Conservation (phyloP, 2,888 invertebrate species). For the Tachina grossa region DNA sequence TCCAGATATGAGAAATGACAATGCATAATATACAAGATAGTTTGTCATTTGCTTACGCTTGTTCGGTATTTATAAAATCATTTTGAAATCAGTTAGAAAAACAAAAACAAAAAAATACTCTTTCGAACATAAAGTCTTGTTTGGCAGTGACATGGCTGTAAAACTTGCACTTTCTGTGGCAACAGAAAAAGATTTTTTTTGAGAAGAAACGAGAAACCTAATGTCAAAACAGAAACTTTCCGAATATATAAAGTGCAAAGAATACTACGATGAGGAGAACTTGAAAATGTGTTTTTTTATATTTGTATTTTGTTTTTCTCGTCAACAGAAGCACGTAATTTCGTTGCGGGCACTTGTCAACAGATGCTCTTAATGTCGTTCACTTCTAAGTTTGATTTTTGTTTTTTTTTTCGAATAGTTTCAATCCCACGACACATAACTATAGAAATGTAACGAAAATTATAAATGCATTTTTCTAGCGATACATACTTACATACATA, state of each 20-base stretch:
- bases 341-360: too few relatives aligned
- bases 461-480: neutral
- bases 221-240: neutral
- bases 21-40: too few relatives aligned
- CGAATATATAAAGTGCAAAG: too few relatives aligned
- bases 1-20: neutral
- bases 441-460: constrained; percentile 11
- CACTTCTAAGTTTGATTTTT: too few relatives aligned
- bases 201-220: constrained; percentile 2
- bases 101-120: neutral
- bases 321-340: too few relatives aligned
- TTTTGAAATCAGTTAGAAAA: constrained; percentile 4
- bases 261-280: too few relatives aligned
- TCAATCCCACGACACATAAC: constrained; percentile 7
- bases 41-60: constrained; percentile 25
- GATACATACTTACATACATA: too few relatives aligned
- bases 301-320: too few relatives aligned
- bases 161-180: constrained; percentile 4
- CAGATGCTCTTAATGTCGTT: too few relatives aligned
- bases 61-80: constrained; percentile 2
- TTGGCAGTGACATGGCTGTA: constrained; percentile 34
- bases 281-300: too few relatives aligned
- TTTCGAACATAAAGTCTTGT: constrained; percentile 27
- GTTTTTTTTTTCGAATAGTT: neutral
- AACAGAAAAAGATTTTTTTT: constrained; percentile 23